Evolutionary conservation across 2,888 invertebrate species (phyloP).

Genomic region (Drosophila meridionalis): DNA sequence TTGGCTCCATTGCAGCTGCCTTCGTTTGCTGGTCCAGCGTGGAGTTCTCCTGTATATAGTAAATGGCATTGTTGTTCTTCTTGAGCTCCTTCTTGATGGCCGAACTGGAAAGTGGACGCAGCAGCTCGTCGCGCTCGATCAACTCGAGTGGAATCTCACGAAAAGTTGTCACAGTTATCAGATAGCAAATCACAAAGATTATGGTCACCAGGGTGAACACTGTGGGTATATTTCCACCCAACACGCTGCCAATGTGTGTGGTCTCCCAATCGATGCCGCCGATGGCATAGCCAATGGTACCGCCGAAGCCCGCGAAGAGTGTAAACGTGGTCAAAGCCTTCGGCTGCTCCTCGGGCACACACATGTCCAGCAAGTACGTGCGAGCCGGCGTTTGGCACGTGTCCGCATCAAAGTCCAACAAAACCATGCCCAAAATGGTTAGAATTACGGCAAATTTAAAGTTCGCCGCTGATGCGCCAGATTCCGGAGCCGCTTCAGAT

Average conservation of each 20-base stretch:
- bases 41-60: slow-evolving; percentile 81
- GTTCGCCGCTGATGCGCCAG: slow-evolving; percentile 57
- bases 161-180: slow-evolving; percentile 87
- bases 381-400: slow-evolving; percentile 88
- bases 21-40: slow-evolving; percentile 73
- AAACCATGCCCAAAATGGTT: slow-evolving; percentile 87
- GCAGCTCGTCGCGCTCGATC: slow-evolving; percentile 82
- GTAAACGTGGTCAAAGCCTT: slow-evolving; percentile 88
- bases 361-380: slow-evolving; percentile 88
- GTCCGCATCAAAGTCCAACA: slow-evolving; percentile 88
- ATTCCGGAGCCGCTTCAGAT: not conserved
- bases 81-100: slow-evolving; percentile 82
- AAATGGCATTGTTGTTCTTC: slow-evolving; percentile 82
- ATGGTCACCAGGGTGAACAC: slow-evolving; percentile 87
- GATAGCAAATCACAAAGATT: slow-evolving; percentile 86
- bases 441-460: slow-evolving; percentile 85
- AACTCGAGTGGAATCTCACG: slow-evolving; percentile 86
- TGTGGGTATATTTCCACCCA: slow-evolving; percentile 87
- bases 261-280: slow-evolving; percentile 87
- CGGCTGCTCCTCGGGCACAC: slow-evolving; percentile 88
- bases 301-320: slow-evolving; percentile 88
- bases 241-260: slow-evolving; percentile 84
- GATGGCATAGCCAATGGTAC: slow-evolving; percentile 87
- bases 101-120: slow-evolving; percentile 81
- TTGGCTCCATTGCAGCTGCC: slow-evolving; percentile 44